Evolutionary conservation across 2,888 invertebrate genomes (phyloP).

Genomic region (Agrochola lota): DNA sequence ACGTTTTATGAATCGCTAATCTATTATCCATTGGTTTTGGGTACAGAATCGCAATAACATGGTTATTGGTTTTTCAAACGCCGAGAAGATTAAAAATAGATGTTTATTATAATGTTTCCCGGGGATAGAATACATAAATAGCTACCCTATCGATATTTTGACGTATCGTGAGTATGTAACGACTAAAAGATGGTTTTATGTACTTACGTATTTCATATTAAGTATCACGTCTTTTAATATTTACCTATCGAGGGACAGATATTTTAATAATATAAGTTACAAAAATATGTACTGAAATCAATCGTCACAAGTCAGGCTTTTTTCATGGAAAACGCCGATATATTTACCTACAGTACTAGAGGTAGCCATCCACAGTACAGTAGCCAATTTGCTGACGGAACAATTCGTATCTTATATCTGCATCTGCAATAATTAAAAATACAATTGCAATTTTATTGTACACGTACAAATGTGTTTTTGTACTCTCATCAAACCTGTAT

Average conservation of each 20-base stretch:
- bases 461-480: background rate
- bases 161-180: background rate
- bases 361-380: background rate
- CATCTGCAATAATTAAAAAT: background rate
- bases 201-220: background rate
- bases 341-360: background rate
- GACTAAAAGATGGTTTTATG: background rate
- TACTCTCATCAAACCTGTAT: background rate
- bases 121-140: constrained; percentile 21
- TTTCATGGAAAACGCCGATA: background rate
- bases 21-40: constrained; percentile 23
- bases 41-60: constrained; percentile 20
- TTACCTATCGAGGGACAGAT: background rate
- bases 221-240: background rate
- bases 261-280: background rate
- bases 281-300: background rate
- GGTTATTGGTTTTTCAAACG: constrained; percentile 41
- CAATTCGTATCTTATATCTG: background rate
- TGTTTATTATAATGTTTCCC: constrained; percentile 9
- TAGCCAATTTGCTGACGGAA: background rate
- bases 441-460: background rate
- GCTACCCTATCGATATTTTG: background rate
- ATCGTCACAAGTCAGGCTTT: background rate
- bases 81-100: constrained; percentile 16
- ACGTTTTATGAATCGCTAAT: constrained; percentile 49